Percentiles rank a stretch among this genome's conserved stretches.
These are phyloP conservation scores for Rhagophthalmus giganteus DNA, from an alignment of 2,888 invertebrate genomes.

Conservation along the genomic window DNA sequence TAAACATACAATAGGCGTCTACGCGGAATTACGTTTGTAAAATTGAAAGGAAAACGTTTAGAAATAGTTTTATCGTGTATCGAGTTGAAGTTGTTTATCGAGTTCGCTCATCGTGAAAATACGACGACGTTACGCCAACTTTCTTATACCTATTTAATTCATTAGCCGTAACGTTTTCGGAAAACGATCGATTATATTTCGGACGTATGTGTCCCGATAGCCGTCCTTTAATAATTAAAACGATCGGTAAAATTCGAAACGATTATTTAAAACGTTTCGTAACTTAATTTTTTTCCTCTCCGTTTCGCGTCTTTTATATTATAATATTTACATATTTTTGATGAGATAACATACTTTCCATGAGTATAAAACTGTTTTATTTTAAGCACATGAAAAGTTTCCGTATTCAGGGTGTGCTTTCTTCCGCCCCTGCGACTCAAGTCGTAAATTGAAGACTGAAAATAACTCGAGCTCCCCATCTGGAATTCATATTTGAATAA, in stretches of 20 bases:
- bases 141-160: conserved; percentile 9
- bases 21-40: conserved; percentile 4
- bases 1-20: conserved; percentile 1
- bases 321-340: conserved; percentile 17
- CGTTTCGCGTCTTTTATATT: conserved; percentile 8
- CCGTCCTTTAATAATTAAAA: conserved; percentile 21
- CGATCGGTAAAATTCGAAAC: conserved; percentile 14
- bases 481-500: conserved; percentile 18
- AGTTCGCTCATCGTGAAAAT: conserved; percentile 13
- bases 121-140: conserved; percentile 12
- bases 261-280: no score
- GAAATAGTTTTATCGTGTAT: conserved; percentile 8
- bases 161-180: conserved; percentile 9
- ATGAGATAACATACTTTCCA: conserved; percentile 13
- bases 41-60: conserved; percentile 4
- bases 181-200: conserved; percentile 18
- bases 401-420: conserved; percentile 13
- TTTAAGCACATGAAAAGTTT: conserved; percentile 20
- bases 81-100: conserved; percentile 10
- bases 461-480: conserved; percentile 14
- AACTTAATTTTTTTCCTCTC: no score
- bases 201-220: conserved; percentile 16
- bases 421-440: conserved; percentile 6
- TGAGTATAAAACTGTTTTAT: conserved; percentile 16
- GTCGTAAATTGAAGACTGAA: conserved; percentile 9